Evolutionary conservation across 2,113 vertebrate genomes (phyloP), one percentile per base, ranked within the genome.

Genomic region (Microcebus tavaratra): DNA sequence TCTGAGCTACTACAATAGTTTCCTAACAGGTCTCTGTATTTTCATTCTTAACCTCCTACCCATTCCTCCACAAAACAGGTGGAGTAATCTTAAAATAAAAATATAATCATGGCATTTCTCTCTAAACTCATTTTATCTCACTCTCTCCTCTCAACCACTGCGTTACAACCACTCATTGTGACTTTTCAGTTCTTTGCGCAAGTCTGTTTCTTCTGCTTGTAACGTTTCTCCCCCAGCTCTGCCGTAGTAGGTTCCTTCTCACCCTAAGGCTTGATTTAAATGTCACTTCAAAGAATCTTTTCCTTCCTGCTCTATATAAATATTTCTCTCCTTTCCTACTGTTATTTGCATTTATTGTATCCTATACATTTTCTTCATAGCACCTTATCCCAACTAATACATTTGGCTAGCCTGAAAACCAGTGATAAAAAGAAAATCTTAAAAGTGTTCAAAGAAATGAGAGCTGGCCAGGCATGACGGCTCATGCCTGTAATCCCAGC

Each of bases 261-360:
- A 72, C 65, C 45, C 31, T 82, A 76, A 86, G 65, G 50, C 6
- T 79, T 67, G 31, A 59, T 8, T 42, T 68, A 88, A 68, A 34
- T 48, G 7, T 76, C 73, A 81, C 67, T 75, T 80, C 59, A 68
- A 82, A 93, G 36, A 91, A 31, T 68, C 7, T n/a, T 57, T 94
- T 59, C n/a, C 86, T 94, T 45, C 42, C 25, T 88, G 21, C 6
- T 18, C 11, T 78, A 36, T 87, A 1, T 34, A 90, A 95, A 10
- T 48, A 81, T 34, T 75, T 79, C 23, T 76, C 31, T 50, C 25
- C 20, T 61, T 25, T 75, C n/a, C 29, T 88, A 83, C 75, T 55
- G 21, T 81, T 72, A 50, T 70, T 65, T 93, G 68, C 70, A 57
- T 65, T 78, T 96, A 70, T 87, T 78, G 25, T 86, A 78, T 81